Evolutionary conservation across 1,140 invertebrate genomes (phyloP), one percentile per base, ranked within the genome.

Genomic region (Papilio dardanus): DNA sequence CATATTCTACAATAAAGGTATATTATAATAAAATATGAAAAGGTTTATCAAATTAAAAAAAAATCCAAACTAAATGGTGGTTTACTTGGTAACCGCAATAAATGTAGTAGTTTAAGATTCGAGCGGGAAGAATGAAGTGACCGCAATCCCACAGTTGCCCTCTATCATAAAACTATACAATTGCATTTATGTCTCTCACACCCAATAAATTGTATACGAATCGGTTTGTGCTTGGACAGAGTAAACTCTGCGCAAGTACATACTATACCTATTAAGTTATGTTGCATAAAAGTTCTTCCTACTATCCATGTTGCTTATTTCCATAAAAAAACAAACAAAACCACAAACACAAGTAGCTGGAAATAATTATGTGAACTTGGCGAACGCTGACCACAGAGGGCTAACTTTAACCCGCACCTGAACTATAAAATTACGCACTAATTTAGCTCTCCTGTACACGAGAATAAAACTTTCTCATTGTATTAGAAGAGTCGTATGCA

Each of bases 131-230:
- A 80, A 74, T 75, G 80, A 78, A 65, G 58, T 77, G 71, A 88
- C 87, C 87, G 82, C 87, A 79, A 73, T 89, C 87, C 82, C 87
- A 89, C 87, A 87, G 79, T 84, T 75, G 76, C 54, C 74, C 77
- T 71, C 75, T 75, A 77, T 80, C 77, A 86, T 88, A 84, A 84
- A 87, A 80, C 76, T 78, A 76, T 79, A 80, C 81, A 82, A 84
- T 85, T 77, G 77, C 81, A 4, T 62, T 77, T 66, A 69, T 83
- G 74, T 81, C 79, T 79, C 71, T 79, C 79, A 79, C 77, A 77
- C 79, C 76, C 77, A 75, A 65, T 76, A 74, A 77, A 62, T 62
- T 62, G 24, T 62, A 12, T 30, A 62, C 8, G 54, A 62, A 30
- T 62, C 54, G 54, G 54, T 62, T 30, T 30, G 50, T 65, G 24